These are phyloP conservation scores for Campoletis sonorensis DNA, from an alignment of 1,140 invertebrate species.

Conservation along the genomic window DNA sequence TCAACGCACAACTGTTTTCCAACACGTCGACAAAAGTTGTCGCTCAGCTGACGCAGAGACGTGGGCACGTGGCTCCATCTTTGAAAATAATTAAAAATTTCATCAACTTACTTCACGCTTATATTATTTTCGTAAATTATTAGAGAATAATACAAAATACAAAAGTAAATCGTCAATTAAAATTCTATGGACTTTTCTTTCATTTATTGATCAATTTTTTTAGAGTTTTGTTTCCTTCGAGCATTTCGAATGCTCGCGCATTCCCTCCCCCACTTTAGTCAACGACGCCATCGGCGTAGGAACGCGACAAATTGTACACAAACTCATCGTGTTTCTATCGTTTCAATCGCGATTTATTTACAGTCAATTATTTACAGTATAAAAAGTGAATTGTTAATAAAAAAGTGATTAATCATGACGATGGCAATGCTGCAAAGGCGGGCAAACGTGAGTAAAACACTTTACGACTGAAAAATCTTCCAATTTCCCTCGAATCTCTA, in stretches of 20 bases:
- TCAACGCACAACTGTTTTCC: neutral
- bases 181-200: too few relatives aligned
- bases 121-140: too few relatives aligned
- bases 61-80: neutral
- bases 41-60: neutral
- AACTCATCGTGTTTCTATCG: neutral
- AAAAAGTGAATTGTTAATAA: constrained; percentile 41
- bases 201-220: neutral
- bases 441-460: constrained; percentile 77
- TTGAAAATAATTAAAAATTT: neutral
- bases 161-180: too few relatives aligned
- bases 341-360: neutral
- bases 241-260: neutral
- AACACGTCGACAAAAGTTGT: constrained; percentile 28
- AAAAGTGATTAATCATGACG: constrained; percentile 75
- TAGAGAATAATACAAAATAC: too few relatives aligned
- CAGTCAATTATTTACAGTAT: constrained; percentile 1
- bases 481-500: neutral
- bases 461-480: constrained; percentile 8
- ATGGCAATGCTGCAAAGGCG: constrained; percentile 79
- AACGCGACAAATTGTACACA: neutral
- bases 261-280: neutral
- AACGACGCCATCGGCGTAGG: neutral
- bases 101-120: too few relatives aligned
- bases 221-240: neutral